Evolutionary conservation across 2,113 vertebrate species (phyloP).

Genomic region (Nesoenas mayeri): DNA sequence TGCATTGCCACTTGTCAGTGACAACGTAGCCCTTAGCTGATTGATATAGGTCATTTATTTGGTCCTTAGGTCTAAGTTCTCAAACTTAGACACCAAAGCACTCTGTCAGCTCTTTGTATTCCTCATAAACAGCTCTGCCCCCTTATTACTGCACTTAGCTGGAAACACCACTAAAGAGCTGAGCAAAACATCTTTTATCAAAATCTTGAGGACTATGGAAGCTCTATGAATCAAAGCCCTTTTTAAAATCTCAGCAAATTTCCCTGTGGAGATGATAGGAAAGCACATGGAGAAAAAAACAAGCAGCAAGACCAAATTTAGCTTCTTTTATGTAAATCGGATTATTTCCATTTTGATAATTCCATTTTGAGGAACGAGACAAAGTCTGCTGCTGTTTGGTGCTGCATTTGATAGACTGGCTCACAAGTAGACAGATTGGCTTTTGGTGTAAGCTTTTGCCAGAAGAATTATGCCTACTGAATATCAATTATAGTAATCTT

Average conservation of each 20-base stretch:
- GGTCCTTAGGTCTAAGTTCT: neutral
- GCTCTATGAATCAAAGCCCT: neutral
- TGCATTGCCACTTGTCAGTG: neutral
- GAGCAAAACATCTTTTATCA: neutral
- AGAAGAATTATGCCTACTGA: neutral
- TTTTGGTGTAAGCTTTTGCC: neutral
- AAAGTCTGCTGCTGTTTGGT: neutral
- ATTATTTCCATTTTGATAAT: neutral
- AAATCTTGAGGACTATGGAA: neutral
- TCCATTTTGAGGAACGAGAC: neutral
- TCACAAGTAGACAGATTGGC: accelerated
- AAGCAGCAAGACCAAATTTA: neutral
- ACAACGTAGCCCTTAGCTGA: neutral
- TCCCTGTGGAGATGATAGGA: neutral
- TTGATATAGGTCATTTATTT: neutral
- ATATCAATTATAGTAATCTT: neutral
- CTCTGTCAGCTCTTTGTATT: neutral
- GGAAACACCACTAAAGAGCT: neutral
- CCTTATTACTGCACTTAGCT: neutral
- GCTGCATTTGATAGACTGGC: neutral
- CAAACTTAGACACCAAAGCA: neutral
- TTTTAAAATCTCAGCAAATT: neutral
- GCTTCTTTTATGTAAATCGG: neutral
- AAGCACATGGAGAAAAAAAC: neutral
- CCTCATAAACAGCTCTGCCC: neutral